Evolutionary conservation across 2,113 vertebrate genomes (phyloP), one percentile per base, ranked within the genome.

Genomic region (Rhinolophus sinicus): DNA sequence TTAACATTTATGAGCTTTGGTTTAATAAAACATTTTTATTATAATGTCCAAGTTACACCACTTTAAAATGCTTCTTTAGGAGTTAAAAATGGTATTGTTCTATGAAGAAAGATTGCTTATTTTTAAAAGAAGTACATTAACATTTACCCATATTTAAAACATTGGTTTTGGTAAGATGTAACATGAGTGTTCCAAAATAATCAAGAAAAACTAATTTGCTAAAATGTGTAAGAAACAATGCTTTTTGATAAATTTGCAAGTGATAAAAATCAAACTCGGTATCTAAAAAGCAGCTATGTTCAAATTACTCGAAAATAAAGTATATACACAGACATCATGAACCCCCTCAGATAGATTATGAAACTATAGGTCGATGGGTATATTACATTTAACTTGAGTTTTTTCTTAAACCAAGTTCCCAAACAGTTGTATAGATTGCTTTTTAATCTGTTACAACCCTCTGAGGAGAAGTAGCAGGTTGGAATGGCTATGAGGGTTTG

Each of bases 11-110:
- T 76, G 26, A 93, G 18, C 18, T 95, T 95, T 93, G 47, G 44
- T 62, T 93, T 94, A 95, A 91, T 90, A 24, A 93, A 90, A 94
- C 69, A 92, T 90, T 94, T 96, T 95, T 95, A 97, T 94, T 87
- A 89, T 5, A 84, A 35, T 92, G 13, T 77, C 77, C 9, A 92
- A 65, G 81, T 40, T 81, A 95, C 5, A 97, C 60, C 44, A 92
- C 18, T 83, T 94, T 80, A 67, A 70, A 60, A 47, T 94, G 60
- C 12, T 90, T 86, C 26, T 83, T 73, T 44, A 65, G 24, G 33
- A 90, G 62, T 69, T 90, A 73, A 96, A 94, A 94, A 82, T 93
- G 30, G 12, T 81, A 95, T 12, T 65, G 11, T 60, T 94, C 30
- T 84, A 62, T 90, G 67, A 88, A 96, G 60, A 84, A 94, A 92